Percentiles rank a stretch among this genome's conserved stretches.
Evolutionary conservation across 1,140 invertebrate species (phyloP).

Genomic region (Anastatus disparis): DNA sequence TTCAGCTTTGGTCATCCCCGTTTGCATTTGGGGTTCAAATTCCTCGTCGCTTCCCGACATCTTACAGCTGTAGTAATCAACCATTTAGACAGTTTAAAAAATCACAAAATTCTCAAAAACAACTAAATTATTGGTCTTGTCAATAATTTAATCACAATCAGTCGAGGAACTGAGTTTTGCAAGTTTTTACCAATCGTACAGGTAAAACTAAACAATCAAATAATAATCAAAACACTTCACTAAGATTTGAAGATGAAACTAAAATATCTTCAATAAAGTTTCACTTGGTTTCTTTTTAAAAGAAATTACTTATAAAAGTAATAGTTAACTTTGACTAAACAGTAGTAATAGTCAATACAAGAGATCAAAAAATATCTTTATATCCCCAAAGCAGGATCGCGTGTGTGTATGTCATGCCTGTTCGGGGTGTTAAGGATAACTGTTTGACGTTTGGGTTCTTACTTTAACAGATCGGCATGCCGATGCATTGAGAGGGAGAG

Average conservation of each 20-base stretch:
- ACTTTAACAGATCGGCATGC: conserved; percentile 65
- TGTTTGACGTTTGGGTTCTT: conserved; percentile 69
- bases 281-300: too few relatives aligned
- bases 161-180: neutral
- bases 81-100: conserved; percentile 48
- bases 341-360: too few relatives aligned
- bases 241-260: too few relatives aligned
- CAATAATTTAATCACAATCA: neutral
- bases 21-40: conserved; percentile 57
- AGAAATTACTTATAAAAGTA: too few relatives aligned
- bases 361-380: too few relatives aligned
- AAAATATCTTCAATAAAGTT: too few relatives aligned
- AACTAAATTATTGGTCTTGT: neutral
- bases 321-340: too few relatives aligned
- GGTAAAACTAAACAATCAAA: too few relatives aligned
- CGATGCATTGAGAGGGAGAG: conserved; percentile 55
- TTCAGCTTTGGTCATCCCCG: conserved; percentile 64
- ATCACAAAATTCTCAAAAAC: conserved; percentile 25
- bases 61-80: conserved; percentile 62
- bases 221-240: too few relatives aligned
- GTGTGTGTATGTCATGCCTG: conserved; percentile 43
- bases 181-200: too few relatives aligned
- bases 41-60: conserved; percentile 66
- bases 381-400: conserved; percentile 31
- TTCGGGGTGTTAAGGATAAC: conserved; percentile 60